phyloP scores from a whole-genome alignment of 2,888 invertebrate species.

The Ormia ochracea region DNA sequence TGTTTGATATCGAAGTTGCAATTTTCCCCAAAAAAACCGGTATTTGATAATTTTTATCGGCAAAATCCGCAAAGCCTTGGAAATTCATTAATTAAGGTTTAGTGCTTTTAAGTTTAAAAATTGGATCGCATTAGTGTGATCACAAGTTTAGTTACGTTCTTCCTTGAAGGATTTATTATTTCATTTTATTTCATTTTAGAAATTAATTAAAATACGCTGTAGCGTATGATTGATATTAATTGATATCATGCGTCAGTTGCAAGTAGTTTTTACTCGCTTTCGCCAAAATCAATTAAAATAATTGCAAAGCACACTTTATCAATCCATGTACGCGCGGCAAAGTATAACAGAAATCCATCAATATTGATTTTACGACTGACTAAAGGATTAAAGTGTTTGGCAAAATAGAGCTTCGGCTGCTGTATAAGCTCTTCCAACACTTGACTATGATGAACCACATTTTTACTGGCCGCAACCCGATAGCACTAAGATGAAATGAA shows the following conservation, averaged over 20 bases:
- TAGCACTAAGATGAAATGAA: slow-evolving; percentile 3
- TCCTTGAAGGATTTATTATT: too few species aligned
- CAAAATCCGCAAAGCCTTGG: too few species aligned
- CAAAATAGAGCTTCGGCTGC: neutral
- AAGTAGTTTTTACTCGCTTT: neutral
- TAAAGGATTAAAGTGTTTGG: neutral
- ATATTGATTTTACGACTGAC: slow-evolving; percentile 10
- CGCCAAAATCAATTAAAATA: slow-evolving; percentile 28
- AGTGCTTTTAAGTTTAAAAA: too few species aligned
- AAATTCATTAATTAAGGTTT: too few species aligned
- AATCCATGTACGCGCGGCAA: slow-evolving; percentile 53
- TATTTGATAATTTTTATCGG: too few species aligned
- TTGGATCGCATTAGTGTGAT: too few species aligned
- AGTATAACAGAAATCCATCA: slow-evolving; percentile 30
- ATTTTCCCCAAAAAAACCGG: too few species aligned
- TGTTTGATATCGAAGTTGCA: too few species aligned
- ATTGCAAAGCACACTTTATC: slow-evolving; percentile 49
- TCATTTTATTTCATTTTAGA: neutral
- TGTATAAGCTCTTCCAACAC: neutral
- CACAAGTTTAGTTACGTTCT: too few species aligned
- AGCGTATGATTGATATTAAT: neutral
- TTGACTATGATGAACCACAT: slow-evolving; percentile 12
- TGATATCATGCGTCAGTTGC: neutral
- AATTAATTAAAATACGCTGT: neutral
- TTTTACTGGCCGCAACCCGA: neutral